Evolutionary conservation across 2,888 invertebrate species (phyloP).

Genomic region (Drosophila fulvimacula): DNA sequence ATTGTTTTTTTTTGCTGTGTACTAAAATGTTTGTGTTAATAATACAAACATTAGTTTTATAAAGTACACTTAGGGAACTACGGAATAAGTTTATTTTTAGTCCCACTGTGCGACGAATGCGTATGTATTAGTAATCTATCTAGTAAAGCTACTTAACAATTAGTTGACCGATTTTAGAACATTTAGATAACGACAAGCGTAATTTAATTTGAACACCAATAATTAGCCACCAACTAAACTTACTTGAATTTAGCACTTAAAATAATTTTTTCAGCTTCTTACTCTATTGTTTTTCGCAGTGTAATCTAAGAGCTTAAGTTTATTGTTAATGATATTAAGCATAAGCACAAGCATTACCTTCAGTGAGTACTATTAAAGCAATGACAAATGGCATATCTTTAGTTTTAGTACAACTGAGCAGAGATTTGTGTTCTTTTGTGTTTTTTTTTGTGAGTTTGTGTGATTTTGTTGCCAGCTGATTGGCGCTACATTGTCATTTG

Average conservation of each 20-base stretch:
- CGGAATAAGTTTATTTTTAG: neutral
- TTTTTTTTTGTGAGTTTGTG: neutral
- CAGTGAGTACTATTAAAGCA: neutral
- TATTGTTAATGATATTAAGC: neutral
- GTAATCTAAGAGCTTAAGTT: neutral
- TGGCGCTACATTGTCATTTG: slow-evolving; percentile 16
- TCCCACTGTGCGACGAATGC: neutral
- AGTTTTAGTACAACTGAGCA: slow-evolving; percentile 5
- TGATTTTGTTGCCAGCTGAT: slow-evolving; percentile 24
- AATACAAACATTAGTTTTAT: too few relatives aligned
- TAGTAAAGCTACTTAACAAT: neutral
- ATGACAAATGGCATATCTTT: neutral
- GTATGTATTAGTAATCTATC: neutral
- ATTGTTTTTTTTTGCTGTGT: too few relatives aligned
- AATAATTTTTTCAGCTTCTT: too few relatives aligned
- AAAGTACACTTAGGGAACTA: neutral
- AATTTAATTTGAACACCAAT: neutral
- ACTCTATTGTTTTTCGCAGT: neutral
- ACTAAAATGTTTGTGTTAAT: too few relatives aligned
- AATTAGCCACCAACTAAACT: neutral
- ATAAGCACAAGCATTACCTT: neutral
- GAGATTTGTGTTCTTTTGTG: slow-evolving; percentile 5
- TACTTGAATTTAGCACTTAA: neutral
- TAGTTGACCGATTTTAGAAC: neutral
- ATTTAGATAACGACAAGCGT: neutral